phyloP scores from a whole-genome alignment of 2,797 vertebrate genomes.

The Diplodus sargus region DNA sequence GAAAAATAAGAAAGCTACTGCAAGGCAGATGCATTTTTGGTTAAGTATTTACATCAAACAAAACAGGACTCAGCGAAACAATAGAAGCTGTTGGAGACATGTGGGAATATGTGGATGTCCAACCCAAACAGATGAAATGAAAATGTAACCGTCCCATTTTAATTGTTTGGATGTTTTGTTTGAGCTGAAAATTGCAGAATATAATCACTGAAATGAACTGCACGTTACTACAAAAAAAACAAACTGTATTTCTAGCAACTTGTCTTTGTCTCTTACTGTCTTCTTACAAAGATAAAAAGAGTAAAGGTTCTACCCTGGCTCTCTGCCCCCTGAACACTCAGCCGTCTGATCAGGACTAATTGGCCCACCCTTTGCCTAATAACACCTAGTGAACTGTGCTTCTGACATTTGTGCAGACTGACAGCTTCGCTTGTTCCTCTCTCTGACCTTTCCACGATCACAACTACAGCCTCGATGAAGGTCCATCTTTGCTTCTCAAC shows the following conservation, averaged over 20 bases:
- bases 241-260: not conserved
- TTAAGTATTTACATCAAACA: slow-evolving; percentile 40
- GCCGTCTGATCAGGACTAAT: slow-evolving; percentile 50
- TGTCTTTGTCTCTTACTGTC: not conserved
- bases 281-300: slow-evolving; percentile 6
- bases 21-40: not conserved
- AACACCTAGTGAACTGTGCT: slow-evolving; percentile 46
- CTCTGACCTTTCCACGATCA: slow-evolving; percentile 50
- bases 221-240: not conserved
- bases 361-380: slow-evolving; percentile 37
- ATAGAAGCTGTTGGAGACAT: not conserved
- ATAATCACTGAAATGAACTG: not conserved
- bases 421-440: slow-evolving; percentile 47
- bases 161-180: not conserved
- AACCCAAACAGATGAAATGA: not conserved
- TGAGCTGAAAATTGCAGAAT: not conserved
- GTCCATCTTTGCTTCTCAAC: slow-evolving; percentile 7
- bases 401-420: slow-evolving; percentile 54
- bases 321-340: not conserved
- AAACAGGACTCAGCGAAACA: slow-evolving; percentile 23
- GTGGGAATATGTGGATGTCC: not conserved
- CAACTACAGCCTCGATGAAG: not conserved
- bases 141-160: too few relatives aligned
- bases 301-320: not conserved
- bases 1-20: slow-evolving; percentile 15